Evolutionary conservation across 2,888 invertebrate species (phyloP), one percentile per base, ranked within the genome.

Genomic region (Rotaria macrura): DNA sequence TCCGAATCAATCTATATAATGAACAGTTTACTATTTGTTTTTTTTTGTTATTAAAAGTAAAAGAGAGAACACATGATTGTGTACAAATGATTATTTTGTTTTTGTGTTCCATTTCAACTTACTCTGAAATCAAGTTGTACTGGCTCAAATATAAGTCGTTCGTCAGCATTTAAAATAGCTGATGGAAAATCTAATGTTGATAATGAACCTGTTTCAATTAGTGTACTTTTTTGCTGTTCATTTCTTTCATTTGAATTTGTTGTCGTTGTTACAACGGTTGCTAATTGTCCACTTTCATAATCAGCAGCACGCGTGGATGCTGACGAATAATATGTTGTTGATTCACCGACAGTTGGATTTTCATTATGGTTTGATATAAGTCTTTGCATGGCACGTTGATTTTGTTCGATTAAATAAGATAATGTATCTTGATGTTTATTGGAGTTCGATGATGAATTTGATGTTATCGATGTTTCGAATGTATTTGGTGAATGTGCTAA

Each of bases 171-270:
- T 65, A 65, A 65, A 65, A 65, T 29, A 65, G 65, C 65, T 20
- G 65, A 65, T 65, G 43, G 79, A n/a, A 79, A 43, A 79, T 79
- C 79, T 2, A 79, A 2, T 79, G 79, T 79, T 43, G 79, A 40
- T 43, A 79, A 43, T 43, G 79, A 79, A 43, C 79, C 79, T 79
- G 79, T 79, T 43, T 79, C 79, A 43, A 79, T 79, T n/a, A 43
- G n/a, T 43, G 79, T 79, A n/a, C n/a, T 43, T 43, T 40, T 43
- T 43, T 43, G 43, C 43, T 79, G 79, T 43, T 25, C n/a, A n/a
- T n/a, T 65, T 65, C 29, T n/a, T 29, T 65, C 65, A 29, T 29
- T 14, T 10, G 23, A 1, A 23, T 38, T 6, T 25, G 34, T 43
- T 79, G 79, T 43, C 20, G 10, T 25, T 79, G 79, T 38, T n/a